Evolutionary conservation across 2,797 vertebrate genomes (phyloP), one percentile per base, ranked within the genome.

Genomic region (Clarias laeviceps): DNA sequence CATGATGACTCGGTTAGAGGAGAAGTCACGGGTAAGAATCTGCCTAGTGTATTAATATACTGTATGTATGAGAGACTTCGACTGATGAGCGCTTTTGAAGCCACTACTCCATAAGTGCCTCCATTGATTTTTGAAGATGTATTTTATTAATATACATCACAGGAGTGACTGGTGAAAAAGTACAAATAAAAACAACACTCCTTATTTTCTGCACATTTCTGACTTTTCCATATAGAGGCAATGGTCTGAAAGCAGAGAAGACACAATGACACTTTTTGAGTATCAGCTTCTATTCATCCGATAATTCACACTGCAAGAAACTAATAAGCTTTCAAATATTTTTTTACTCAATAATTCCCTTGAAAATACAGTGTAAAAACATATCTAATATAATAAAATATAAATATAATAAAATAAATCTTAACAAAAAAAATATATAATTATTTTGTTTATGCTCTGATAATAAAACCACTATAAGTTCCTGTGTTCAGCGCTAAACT

Each of bases 1-100:
- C 83, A 99, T 99, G 98, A 99, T 99, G 98, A 99, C 98, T 2
- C 94, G 97, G 83, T 95, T 99, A 86, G 98, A 99, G 90, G 98
- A 99, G 92, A 99, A 99, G 84, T 99, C 98, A 34, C 95, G 98
- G 95, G 98, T 99, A 81, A 94, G 92, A 78, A 32, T 14, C 22
- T 11, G 8, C n/a, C 27, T 45, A 20, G 11, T 65, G 45, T 4
- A 56, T 32, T 22, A 22, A 54, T 66, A 50, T 65, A 64, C 3
- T 2, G 3, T 59, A 61, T n/a, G 0, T 40, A 62, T n/a, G 12
- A 79, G 57, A 79, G 32, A 29, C 50, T 74, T 29, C 50, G 24
- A 34, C 5, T 62, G 59, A 5, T 80, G 22, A 80, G 12, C 32
- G 61, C 34, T 45, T 4, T n/a, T 65, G n/a, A 65, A 50, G 17